phyloP scores from a whole-genome alignment of 1,140 invertebrate species.

The Heliothis virescens region DNA sequence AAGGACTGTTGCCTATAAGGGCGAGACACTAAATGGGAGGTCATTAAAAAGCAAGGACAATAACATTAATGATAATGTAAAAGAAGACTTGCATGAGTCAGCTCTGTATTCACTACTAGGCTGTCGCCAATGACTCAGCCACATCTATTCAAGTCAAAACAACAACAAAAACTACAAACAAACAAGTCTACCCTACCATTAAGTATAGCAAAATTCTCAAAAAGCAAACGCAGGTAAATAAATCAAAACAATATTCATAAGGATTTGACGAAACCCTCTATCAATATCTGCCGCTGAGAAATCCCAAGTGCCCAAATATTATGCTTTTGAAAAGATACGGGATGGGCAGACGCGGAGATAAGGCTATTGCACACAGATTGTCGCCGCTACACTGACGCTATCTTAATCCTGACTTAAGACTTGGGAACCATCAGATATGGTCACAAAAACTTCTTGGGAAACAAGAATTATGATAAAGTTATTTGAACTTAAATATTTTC shows the following conservation, averaged over 20 bases:
- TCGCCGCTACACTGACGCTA: constrained; percentile 58
- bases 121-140: not conserved
- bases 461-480: constrained; percentile 10
- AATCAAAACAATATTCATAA: constrained; percentile 42
- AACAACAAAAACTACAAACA: constrained; percentile 1
- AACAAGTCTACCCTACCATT: not conserved
- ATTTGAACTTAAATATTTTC: constrained; percentile 7
- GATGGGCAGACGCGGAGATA: constrained; percentile 68
- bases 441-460: constrained; percentile 22
- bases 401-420: constrained; percentile 67
- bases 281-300: constrained; percentile 3
- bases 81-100: no score
- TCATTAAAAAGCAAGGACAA: not conserved
- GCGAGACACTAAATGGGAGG: not conserved
- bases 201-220: not conserved
- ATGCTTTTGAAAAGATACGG: constrained; percentile 66
- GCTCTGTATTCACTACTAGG: no score
- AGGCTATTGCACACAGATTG: constrained; percentile 61
- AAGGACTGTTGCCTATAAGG: not conserved
- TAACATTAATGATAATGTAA: not conserved
- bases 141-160: not conserved
- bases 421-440: constrained; percentile 33
- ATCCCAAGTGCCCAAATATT: constrained; percentile 76
- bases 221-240: constrained; percentile 12
- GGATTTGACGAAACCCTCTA: constrained; percentile 17